A percentile compares a stretch with the other conserved stretches of the same genome.
phyloP scores from a whole-genome alignment of 2,888 invertebrate species.

The Rhogogaster chlorosoma region DNA sequence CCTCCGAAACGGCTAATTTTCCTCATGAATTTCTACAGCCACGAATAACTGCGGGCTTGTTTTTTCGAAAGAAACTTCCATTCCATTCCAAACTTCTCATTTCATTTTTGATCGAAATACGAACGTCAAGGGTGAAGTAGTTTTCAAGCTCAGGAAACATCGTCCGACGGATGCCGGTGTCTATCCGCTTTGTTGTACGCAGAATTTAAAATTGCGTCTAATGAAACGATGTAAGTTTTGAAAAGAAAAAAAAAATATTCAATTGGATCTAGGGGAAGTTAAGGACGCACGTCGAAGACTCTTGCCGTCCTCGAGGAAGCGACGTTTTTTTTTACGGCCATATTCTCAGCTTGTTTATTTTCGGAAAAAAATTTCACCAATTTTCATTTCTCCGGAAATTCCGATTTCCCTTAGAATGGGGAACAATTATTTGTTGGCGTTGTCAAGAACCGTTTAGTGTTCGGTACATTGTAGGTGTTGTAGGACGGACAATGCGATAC shows the following conservation, averaged over 20 bases:
- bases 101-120: background rate
- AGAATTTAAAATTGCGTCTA: background rate
- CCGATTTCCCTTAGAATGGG: background rate
- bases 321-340: background rate
- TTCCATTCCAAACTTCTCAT: background rate
- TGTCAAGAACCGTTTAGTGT: constrained; percentile 43
- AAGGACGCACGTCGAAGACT: background rate
- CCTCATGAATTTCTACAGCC: background rate
- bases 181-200: background rate
- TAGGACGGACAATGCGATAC: constrained; percentile 46
- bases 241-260: background rate
- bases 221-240: background rate
- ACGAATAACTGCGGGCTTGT: background rate
- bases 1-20: background rate
- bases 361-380: background rate
- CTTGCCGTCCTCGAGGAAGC: background rate
- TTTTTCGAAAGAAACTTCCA: background rate
- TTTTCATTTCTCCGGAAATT: background rate
- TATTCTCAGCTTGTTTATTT: background rate
- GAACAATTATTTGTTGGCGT: constrained; percentile 28
- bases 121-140: background rate
- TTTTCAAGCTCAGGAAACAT: background rate
- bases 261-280: background rate
- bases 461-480: constrained; percentile 42
- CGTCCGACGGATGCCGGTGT: background rate